Percentiles rank a stretch among this genome's conserved stretches.
Conservation (phyloP, 2,797 vertebrate species). For the Pempheris klunzingeri region DNA sequence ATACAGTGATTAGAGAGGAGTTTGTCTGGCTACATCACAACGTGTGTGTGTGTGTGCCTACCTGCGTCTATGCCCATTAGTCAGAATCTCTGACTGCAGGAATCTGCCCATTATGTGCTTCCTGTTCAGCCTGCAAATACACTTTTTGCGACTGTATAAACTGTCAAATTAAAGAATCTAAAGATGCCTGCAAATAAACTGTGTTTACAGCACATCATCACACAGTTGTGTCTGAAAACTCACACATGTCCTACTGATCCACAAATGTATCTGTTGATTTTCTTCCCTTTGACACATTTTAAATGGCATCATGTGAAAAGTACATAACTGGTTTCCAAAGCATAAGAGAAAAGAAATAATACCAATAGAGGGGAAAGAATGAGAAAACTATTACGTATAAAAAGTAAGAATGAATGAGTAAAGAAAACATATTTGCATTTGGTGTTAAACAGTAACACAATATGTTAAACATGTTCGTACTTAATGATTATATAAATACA, state of each 20-base stretch:
- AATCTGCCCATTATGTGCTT: neutral
- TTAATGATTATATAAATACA: too few species aligned
- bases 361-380: neutral
- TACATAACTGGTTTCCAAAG: neutral
- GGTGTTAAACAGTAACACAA: neutral
- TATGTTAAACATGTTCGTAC: neutral
- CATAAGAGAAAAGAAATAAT: neutral
- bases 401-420: neutral
- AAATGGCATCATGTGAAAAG: constrained; percentile 2
- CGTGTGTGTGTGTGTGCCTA: constrained; percentile 20
- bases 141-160: neutral
- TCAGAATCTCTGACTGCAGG: constrained; percentile 21
- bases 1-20: constrained; percentile 35
- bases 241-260: neutral
- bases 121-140: neutral
- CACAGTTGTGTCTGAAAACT: neutral
- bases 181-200: neutral
- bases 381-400: neutral
- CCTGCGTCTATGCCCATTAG: neutral
- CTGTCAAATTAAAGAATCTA: neutral
- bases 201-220: neutral
- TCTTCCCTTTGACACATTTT: neutral
- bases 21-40: constrained; percentile 24
- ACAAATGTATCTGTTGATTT: constrained; percentile 3
- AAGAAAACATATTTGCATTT: neutral